Evolutionary conservation across 2,113 vertebrate species (phyloP).

Genomic region (Progne subis): DNA sequence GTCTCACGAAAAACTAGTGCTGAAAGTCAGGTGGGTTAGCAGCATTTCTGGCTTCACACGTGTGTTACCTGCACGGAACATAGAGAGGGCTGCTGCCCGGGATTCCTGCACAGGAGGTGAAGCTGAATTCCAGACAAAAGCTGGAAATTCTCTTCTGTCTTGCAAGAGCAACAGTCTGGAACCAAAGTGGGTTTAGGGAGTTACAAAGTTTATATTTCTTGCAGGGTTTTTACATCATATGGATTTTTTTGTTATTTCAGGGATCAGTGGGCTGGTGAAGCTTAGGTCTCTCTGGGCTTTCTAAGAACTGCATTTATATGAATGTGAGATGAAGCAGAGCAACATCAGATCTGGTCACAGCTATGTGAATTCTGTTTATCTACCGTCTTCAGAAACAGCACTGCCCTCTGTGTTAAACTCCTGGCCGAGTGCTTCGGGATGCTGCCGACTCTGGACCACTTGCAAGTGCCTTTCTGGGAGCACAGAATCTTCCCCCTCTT

Average conservation of each 20-base stretch:
- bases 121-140: neutral
- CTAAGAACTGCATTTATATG: neutral
- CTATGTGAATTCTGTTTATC: neutral
- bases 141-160: neutral
- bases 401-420: neutral
- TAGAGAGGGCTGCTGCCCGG: neutral
- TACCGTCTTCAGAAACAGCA: neutral
- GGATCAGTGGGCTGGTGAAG: neutral
- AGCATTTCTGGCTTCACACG: rapidly evolving
- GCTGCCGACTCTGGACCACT: neutral
- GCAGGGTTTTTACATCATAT: neutral
- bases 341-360: neutral
- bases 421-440: neutral
- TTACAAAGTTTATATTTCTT: neutral
- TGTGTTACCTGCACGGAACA: rapidly evolving
- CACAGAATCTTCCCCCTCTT: neutral
- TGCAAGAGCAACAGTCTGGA: neutral
- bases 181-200: neutral
- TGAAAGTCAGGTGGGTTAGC: neutral
- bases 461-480: neutral
- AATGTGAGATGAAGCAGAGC: neutral
- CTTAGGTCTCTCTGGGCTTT: neutral
- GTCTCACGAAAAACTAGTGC: neutral
- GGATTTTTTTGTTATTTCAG: neutral
- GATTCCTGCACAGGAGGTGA: neutral